Percentiles rank a stretch among this genome's conserved stretches.
phyloP scores from a whole-genome alignment of 2,113 vertebrate species.

The Stegostoma tigrinum region DNA sequence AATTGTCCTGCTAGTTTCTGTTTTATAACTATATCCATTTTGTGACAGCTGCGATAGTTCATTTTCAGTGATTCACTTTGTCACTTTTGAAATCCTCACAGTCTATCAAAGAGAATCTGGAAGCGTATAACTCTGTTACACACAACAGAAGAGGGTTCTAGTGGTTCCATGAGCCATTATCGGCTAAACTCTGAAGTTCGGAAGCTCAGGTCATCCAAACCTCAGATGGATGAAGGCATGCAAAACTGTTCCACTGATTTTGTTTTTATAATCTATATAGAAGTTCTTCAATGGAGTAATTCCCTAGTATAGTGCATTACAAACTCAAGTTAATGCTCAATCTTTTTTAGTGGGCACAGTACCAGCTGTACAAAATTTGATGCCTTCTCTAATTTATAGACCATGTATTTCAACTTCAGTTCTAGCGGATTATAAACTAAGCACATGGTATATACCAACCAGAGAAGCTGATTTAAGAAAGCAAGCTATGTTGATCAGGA shows the following conservation, averaged over 20 bases:
- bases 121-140: neutral
- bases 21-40: neutral
- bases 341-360: neutral
- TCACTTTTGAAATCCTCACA: neutral
- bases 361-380: neutral
- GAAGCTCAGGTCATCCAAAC: neutral
- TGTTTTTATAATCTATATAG: neutral
- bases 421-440: neutral
- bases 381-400: neutral
- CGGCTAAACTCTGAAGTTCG: neutral
- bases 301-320: neutral
- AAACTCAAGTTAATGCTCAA: neutral
- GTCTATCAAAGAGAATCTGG: neutral
- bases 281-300: neutral
- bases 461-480: neutral
- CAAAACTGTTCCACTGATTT: neutral
- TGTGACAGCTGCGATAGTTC: neutral
- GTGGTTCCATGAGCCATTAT: neutral
- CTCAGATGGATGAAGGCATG: neutral
- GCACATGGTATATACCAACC: neutral
- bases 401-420: neutral
- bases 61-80: neutral
- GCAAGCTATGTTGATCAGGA: neutral
- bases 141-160: neutral
- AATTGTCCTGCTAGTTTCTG: neutral